phyloP scores from a whole-genome alignment of 2,888 invertebrate genomes.

The Cerastoderma edule region DNA sequence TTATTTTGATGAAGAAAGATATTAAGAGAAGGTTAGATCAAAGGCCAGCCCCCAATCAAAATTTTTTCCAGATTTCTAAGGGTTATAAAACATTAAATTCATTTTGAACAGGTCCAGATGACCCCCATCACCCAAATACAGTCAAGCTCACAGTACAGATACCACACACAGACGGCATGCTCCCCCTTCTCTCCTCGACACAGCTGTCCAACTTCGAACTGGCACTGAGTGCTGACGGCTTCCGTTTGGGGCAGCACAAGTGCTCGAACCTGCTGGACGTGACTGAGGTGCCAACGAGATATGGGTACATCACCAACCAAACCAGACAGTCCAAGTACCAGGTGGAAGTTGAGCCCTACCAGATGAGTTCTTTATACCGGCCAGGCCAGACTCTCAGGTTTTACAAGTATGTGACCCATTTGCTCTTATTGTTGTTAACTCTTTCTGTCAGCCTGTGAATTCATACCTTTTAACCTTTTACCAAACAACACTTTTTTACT shows the following conservation, averaged over 20 bases:
- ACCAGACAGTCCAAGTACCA: slow-evolving; percentile 72
- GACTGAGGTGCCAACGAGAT: slow-evolving; percentile 70
- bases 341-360: slow-evolving; percentile 80
- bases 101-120: slow-evolving; percentile 80
- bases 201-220: slow-evolving; percentile 82
- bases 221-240: slow-evolving; percentile 80
- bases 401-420: slow-evolving; percentile 75
- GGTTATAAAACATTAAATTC: too few species aligned
- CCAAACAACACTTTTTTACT: too few species aligned
- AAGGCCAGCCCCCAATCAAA: too few species aligned
- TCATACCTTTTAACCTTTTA: too few species aligned
- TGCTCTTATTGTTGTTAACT: too few species aligned
- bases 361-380: slow-evolving; percentile 75
- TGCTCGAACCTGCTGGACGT: slow-evolving; percentile 83
- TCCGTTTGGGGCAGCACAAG: slow-evolving; percentile 80
- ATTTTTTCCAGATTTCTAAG: too few species aligned
- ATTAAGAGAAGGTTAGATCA: too few species aligned
- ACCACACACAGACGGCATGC: slow-evolving; percentile 83
- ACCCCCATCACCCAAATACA: slow-evolving; percentile 79
- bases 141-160: slow-evolving; percentile 79
- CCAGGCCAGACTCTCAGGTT: slow-evolving; percentile 77
- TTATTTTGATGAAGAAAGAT: too few species aligned
- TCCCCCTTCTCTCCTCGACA: slow-evolving; percentile 82
- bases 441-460: too few species aligned
- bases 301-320: slow-evolving; percentile 79